Base-by-base conservation (phyloP, 2,797 vertebrate genomes). In the Botia almorhae region DNA sequence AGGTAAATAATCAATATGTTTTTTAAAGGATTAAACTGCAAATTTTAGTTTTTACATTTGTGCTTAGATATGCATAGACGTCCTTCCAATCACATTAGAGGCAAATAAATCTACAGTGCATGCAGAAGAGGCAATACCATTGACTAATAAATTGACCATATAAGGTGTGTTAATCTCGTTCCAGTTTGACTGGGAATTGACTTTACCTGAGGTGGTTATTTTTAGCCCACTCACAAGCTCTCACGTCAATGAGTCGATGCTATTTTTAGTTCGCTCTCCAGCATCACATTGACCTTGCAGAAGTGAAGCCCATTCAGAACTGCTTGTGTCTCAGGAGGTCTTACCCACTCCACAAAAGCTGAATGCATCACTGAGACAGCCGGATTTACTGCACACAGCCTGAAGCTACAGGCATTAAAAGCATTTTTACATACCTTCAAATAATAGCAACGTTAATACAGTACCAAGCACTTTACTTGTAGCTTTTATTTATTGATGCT, bases 281-380 rank as follows among this genome's bases (percentile, higher is more conserved):
- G 70, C 84, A 83, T 76, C 81, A 72, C 69, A 55, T 46, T 63
- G 81, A 80, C 78, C 80, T 83, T 83, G 82, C 72, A 81, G 81
- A 72, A 55, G 56, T 67, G 56, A 4, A 33, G 43, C 51, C 51
- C 76, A 63, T 78, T 61, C 76, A 82, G 43, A 53, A 12, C 65
- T 56, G 69, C 65, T 61, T 19, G 63, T 58, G 65, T 76, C 43
- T 82, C 53, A 29, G 46, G 76, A 33, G 74, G 50, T 67, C 69
- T 74, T 65, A 65, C 33, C 19, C 78, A 46, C 50, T 73, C 51
- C 51, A 65, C 60, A 46, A 73, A 80, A 68, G 70, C 61, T 67
- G 61, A 74, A 67, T 74, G 12, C 72, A 61, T 68, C 68, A 26
- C 19, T 17, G 19, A 72, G 14, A 71, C 2, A 0, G 43, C 26